Evolutionary conservation across 1,140 invertebrate species (phyloP).

Genomic region (Penaeus vannamei): DNA sequence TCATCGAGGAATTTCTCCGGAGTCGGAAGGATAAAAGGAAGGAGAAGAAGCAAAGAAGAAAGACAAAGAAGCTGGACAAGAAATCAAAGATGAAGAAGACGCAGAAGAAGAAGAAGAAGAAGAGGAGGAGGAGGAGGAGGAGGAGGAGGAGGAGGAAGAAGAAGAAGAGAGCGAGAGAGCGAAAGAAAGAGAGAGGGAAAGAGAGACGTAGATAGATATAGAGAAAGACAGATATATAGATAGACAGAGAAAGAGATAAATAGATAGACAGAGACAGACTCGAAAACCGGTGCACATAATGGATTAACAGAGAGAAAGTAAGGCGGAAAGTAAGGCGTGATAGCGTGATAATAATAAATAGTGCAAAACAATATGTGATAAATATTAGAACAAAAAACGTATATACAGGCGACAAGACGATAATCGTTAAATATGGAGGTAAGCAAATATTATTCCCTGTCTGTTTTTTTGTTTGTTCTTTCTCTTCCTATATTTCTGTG

Average conservation of each 20-base stretch:
- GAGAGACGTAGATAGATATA: too few relatives aligned
- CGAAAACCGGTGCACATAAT: background rate
- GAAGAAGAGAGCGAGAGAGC: background rate
- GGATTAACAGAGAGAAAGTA: background rate
- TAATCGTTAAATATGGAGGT: too few relatives aligned
- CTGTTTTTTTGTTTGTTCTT: background rate
- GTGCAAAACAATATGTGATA: too few relatives aligned
- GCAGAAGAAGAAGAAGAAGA: background rate
- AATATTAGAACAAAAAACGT: too few relatives aligned
- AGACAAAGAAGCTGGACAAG: background rate
- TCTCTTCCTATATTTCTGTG: background rate
- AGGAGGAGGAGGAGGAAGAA: background rate
- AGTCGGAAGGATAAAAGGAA: background rate
- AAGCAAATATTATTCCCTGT: background rate
- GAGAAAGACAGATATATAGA: too few relatives aligned
- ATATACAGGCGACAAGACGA: too few relatives aligned
- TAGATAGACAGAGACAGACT: background rate
- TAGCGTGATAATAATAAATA: too few relatives aligned
- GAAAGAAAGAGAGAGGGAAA: background rate
- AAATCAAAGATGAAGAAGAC: too few relatives aligned
- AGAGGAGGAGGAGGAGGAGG: background rate
- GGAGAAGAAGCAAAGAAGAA: background rate
- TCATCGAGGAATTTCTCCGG: too few relatives aligned
- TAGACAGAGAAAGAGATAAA: too few relatives aligned
- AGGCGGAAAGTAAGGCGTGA: background rate